Percentiles rank a stretch among this genome's conserved stretches.
Conservation (phyloP, 2,888 invertebrate species). For the Agrochola macilenta region DNA sequence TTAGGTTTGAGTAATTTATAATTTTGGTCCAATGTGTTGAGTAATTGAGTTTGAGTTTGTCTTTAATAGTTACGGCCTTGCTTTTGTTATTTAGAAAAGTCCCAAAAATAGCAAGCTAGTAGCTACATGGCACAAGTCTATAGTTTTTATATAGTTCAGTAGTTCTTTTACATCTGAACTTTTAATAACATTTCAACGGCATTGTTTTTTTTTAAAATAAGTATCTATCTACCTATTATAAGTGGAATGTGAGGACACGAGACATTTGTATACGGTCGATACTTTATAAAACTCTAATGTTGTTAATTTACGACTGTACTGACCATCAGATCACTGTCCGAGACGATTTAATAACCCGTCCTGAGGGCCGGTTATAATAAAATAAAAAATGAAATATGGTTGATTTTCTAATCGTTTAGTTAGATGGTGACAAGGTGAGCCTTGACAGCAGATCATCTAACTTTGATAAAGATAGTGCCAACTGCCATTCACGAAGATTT, state of each 20-base stretch:
- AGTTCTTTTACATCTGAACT: background rate
- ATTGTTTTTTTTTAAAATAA: background rate
- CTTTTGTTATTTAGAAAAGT: background rate
- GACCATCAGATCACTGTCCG: slow-evolving; percentile 1
- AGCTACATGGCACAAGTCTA: background rate
- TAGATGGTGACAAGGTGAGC: too few relatives aligned
- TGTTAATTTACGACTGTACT: background rate
- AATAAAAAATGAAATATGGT: too few relatives aligned
- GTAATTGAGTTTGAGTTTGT: too few relatives aligned
- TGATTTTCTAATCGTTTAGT: too few relatives aligned
- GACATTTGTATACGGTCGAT: background rate
- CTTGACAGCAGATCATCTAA: slow-evolving; percentile 3
- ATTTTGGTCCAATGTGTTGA: background rate
- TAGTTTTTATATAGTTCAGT: too few relatives aligned
- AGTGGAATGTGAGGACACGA: background rate
- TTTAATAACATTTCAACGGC: background rate
- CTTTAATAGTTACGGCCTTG: background rate
- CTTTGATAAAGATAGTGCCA: background rate
- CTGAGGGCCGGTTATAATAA: background rate
- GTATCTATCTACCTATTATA: background rate
- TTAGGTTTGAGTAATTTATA: background rate
- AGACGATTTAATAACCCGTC: slow-evolving; percentile 24
- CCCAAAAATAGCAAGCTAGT: background rate
- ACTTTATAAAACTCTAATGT: background rate
- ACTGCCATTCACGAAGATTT: too few relatives aligned